Percentiles rank a stretch among this genome's conserved stretches.
Evolutionary conservation across 2,888 invertebrate species (phyloP).

Genomic region (Gastrophysa polygoni): DNA sequence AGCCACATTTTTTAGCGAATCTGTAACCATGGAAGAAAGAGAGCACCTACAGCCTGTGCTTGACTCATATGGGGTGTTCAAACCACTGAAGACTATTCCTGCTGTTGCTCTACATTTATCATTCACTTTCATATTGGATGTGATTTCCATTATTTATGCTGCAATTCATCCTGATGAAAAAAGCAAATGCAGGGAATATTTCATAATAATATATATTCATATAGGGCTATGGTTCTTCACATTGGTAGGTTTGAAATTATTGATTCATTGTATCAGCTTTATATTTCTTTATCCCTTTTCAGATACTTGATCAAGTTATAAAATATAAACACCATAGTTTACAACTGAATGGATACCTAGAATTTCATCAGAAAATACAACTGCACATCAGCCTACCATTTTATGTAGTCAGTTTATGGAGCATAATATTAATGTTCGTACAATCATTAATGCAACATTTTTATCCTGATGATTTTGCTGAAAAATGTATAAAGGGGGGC

Average conservation of each 20-base stretch:
- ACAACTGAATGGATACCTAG: conserved; percentile 70
- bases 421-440: conserved; percentile 62
- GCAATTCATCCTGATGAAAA: conserved; percentile 53
- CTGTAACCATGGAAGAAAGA: conserved; percentile 54
- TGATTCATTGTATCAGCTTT: not conserved
- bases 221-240: conserved; percentile 65
- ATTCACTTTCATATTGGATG: conserved; percentile 50
- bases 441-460: conserved; percentile 65
- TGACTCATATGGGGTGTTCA: conserved; percentile 55
- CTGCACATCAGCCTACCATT: conserved; percentile 66
- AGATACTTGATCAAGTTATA: conserved; percentile 66
- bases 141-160: conserved; percentile 54
- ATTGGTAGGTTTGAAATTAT: conserved; percentile 56
- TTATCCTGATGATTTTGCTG: conserved; percentile 61
- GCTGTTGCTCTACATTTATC: conserved; percentile 51
- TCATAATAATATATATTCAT: conserved; percentile 65
- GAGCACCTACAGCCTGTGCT: conserved; percentile 54
- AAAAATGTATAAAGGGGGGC: conserved; percentile 61
- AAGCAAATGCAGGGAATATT: conserved; percentile 63
- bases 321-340: conserved; percentile 66
- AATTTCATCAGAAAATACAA: conserved; percentile 69
- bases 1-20: conserved; percentile 58
- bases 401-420: conserved; percentile 69
- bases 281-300: conserved; percentile 31
- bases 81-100: conserved; percentile 52